Evolutionary conservation across 2,113 vertebrate species (phyloP).

Genomic region (Geothlypis trichas): DNA sequence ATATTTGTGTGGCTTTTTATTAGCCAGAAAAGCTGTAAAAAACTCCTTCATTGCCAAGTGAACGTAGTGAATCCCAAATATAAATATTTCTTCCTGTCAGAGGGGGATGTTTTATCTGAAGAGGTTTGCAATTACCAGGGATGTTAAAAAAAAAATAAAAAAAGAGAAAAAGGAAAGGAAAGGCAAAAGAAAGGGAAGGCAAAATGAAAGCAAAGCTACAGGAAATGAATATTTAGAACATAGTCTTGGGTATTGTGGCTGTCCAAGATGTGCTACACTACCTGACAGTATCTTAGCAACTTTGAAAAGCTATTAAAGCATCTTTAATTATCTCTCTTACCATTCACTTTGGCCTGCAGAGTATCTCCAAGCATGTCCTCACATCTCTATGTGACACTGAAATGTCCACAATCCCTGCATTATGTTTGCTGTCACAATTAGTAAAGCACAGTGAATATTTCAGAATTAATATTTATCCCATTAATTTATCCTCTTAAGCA

Average conservation of each 20-base stretch:
- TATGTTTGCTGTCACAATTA: conserved; percentile 11
- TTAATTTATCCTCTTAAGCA: background rate
- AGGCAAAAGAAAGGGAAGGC: background rate
- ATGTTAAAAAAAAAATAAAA: background rate
- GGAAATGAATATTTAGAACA: conserved; percentile 7
- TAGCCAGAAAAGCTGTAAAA: conserved; percentile 25
- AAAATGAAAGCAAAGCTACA: background rate
- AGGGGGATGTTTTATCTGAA: background rate
- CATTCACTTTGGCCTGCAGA: background rate
- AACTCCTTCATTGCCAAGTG: background rate
- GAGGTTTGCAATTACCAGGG: background rate
- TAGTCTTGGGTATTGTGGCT: background rate
- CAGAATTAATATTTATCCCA: conserved; percentile 1
- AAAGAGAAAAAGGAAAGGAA: background rate
- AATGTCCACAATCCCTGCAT: background rate
- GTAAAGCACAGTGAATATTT: background rate
- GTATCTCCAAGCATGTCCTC: background rate
- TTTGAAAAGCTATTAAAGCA: conserved; percentile 38
- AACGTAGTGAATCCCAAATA: background rate
- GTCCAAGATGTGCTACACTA: background rate
- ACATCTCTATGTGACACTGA: background rate
- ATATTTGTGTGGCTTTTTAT: background rate
- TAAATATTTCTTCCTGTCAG: conserved; percentile 11
- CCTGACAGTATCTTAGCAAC: conserved; percentile 53
- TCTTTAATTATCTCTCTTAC: conserved; percentile 31